These are phyloP conservation scores for Anolis apletophallus DNA, from an alignment of 2,797 vertebrate species.

Conservation along the genomic window DNA sequence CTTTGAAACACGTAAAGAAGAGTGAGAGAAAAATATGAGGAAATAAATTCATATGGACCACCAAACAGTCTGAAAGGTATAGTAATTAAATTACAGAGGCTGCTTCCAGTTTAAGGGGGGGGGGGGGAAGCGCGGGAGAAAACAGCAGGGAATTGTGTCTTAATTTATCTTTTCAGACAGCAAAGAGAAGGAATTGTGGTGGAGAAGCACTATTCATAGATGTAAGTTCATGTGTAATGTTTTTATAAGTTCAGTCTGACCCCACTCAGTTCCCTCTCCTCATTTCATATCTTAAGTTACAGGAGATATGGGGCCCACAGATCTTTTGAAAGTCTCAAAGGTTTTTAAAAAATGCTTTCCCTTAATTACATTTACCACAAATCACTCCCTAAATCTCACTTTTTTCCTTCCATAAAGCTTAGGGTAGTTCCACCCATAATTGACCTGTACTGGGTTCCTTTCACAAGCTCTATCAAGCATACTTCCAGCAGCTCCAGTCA, in stretches of 20 bases:
- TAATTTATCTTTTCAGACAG: slow-evolving; percentile 64
- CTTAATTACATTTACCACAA: slow-evolving; percentile 1
- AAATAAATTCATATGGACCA: slow-evolving; percentile 41
- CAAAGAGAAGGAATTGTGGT: slow-evolving; percentile 41
- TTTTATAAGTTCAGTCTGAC: slow-evolving; percentile 40
- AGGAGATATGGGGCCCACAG: slow-evolving; percentile 17
- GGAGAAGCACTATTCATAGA: slow-evolving; percentile 6
- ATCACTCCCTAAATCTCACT: slow-evolving; percentile 26
- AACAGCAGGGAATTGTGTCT: slow-evolving; percentile 50
- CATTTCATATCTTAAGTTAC: slow-evolving; percentile 35
- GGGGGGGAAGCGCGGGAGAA: slow-evolving; percentile 25
- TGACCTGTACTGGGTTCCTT: slow-evolving; percentile 34
- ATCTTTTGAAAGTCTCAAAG: slow-evolving; percentile 46
- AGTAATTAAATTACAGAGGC: slow-evolving; percentile 61
- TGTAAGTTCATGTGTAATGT: slow-evolving; percentile 42
- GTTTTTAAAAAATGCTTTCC: neutral
- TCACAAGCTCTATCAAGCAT: slow-evolving; percentile 40
- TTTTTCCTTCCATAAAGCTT: neutral
- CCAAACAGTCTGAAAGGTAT: slow-evolving; percentile 55
- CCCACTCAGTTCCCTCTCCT: slow-evolving; percentile 22
- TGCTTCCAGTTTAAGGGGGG: slow-evolving; percentile 47
- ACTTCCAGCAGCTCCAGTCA: slow-evolving; percentile 41
- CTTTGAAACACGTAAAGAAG: slow-evolving; percentile 39
- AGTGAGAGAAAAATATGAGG: neutral
- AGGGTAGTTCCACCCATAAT: slow-evolving; percentile 44